Conservation (phyloP, 2,888 invertebrate genomes). For the Drosophila nr. medialis region DNA sequence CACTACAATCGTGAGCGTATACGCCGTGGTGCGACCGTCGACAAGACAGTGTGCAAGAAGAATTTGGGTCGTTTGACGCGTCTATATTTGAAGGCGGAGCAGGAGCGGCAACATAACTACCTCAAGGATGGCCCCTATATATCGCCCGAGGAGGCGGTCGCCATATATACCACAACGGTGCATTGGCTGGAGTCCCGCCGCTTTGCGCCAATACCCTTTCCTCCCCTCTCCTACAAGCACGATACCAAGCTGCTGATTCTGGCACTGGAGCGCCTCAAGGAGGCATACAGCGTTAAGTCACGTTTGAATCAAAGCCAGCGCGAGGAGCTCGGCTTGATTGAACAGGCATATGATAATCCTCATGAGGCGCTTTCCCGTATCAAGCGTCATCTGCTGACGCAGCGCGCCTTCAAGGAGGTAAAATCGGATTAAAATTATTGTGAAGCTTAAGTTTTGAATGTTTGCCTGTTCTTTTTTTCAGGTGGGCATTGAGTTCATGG, state of each 20-base stretch:
- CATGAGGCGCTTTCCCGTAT: slow-evolving; percentile 99
- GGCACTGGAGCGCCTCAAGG: slow-evolving; percentile 97
- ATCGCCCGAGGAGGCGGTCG: slow-evolving; percentile 99
- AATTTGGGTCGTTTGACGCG: slow-evolving; percentile 99
- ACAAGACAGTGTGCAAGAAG: slow-evolving; percentile 99
- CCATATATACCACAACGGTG: slow-evolving; percentile 99
- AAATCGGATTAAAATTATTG: not conserved
- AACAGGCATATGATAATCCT: slow-evolving; percentile 99
- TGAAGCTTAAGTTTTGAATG: not conserved
- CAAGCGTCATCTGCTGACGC: slow-evolving; percentile 99
- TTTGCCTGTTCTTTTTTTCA: slow-evolving; percentile 75
- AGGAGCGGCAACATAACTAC: slow-evolving; percentile 99
- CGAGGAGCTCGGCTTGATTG: slow-evolving; percentile 98
- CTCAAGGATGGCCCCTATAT: slow-evolving; percentile 99
- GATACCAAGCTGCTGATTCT: slow-evolving; percentile 99
- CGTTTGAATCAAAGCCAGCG: slow-evolving; percentile 99
- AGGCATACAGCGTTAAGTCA: slow-evolving; percentile 99
- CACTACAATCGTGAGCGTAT: slow-evolving; percentile 99
- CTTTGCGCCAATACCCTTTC: slow-evolving; percentile 99
- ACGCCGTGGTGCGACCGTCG: slow-evolving; percentile 99
- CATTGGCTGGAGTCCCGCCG: slow-evolving; percentile 99
- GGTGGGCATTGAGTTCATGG: slow-evolving; percentile 99
- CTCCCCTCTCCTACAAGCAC: slow-evolving; percentile 99
- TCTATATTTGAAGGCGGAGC: slow-evolving; percentile 98
- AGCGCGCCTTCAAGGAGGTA: slow-evolving; percentile 98